Evolutionary conservation across 2,888 invertebrate genomes (phyloP), one percentile per base, ranked within the genome.

Genomic region (Priapulus caudatus): DNA sequence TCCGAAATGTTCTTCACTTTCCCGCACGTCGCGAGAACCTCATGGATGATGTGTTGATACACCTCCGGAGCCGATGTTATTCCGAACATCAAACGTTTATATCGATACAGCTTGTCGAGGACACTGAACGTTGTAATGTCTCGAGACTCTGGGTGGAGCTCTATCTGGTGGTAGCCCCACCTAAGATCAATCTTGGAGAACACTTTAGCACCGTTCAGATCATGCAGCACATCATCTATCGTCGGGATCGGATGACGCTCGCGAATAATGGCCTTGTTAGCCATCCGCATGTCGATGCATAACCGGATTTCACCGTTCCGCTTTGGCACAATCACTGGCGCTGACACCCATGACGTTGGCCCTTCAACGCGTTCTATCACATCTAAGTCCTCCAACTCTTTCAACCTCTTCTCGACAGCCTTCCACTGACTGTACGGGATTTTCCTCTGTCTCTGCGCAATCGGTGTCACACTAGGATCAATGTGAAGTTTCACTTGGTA

Each of bases 221-320:
- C 55, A 43, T 47, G 22, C 2, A 59, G 23, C 16, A 58, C 23
- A 18, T 60, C 58, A 49, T 63, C 59, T 1, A 60, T 33, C 5
- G 59, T 58, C 24, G 60, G 60, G n/a, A 47, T 60, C 3, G 49
- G 43, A 44, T 62, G 60, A 10, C 55, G 48, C 52, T 59, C 56
- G 5, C 61, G 46, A 24, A 51, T 44, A 10, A 60, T 51, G 2
- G 60, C 60, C n/a, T n/a, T n/a, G n/a, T n/a, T n/a, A n/a, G n/a
- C n/a, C n/a, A n/a, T n/a, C n/a, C n/a, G n/a, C n/a, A n/a, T n/a
- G n/a, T n/a, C n/a, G n/a, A n/a, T n/a, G n/a, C n/a, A n/a, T n/a
- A n/a, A n/a, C n/a, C n/a, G n/a, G n/a, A n/a, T n/a, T n/a, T n/a
- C n/a, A n/a, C n/a, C n/a, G n/a, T n/a, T n/a, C n/a, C n/a, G n/a